A percentile compares a stretch with the other conserved stretches of the same genome.
Evolutionary conservation across 1,140 invertebrate genomes (phyloP).

Genomic region (Eurytemora carolleeae): DNA sequence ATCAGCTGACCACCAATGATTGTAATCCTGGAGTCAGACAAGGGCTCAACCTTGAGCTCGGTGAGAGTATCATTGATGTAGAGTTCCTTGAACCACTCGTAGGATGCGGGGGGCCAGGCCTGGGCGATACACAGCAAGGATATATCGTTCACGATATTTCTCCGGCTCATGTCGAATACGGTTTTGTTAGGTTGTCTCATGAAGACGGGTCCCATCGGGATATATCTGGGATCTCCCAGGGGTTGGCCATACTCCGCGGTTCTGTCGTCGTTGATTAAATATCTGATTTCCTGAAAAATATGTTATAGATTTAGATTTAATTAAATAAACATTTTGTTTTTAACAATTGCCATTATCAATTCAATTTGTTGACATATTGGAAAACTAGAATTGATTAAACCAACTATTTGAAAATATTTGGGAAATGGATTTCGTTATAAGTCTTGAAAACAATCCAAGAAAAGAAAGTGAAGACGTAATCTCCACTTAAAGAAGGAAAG

Average conservation of each 20-base stretch:
- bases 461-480: too few species aligned
- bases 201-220: conserved; percentile 69
- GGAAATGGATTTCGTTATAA: too few species aligned
- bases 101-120: conserved; percentile 70
- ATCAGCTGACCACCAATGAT: conserved; percentile 74
- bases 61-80: conserved; percentile 53
- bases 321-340: too few species aligned
- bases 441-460: too few species aligned
- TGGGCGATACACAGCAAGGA: conserved; percentile 47
- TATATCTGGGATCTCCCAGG: conserved; percentile 46
- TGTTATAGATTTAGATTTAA: too few species aligned
- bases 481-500: too few species aligned
- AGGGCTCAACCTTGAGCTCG: conserved; percentile 49
- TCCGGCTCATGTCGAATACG: conserved; percentile 59
- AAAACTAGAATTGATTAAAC: too few species aligned
- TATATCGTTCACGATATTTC: conserved; percentile 45
- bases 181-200: conserved; percentile 57
- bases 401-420: too few species aligned
- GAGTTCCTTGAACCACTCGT: conserved; percentile 75
- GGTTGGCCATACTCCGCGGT: conserved; percentile 61
- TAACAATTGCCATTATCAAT: too few species aligned
- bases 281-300: conserved; percentile 25
- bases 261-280: conserved; percentile 43
- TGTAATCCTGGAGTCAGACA: conserved; percentile 51
- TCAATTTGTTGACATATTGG: too few species aligned